Base-by-base conservation (phyloP, 2,888 invertebrate genomes). In the Pandemis corylana region DNA sequence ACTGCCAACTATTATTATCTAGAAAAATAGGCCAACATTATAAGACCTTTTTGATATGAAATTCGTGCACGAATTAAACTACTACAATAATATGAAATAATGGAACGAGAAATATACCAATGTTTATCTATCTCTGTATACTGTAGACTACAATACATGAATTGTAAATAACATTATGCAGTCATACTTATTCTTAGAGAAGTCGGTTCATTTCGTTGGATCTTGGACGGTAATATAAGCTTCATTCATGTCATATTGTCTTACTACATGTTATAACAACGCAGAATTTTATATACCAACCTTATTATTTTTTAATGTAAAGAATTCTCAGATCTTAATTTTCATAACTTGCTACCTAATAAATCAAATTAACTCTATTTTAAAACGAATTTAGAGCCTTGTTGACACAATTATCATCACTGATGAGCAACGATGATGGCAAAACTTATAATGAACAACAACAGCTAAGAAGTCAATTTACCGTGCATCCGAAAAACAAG, bases 61-160 rank as follows among this genome's bases (percentile, higher is more conserved):
- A 86, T 89, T 90, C 87, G 87, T 87, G 87, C 85, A 83, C 85
- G 84, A 86, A 86, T 67, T 67, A 67, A 66, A 61, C 70, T 71
- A 75, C 59, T 65, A 65, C 69, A 65, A 70, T 70, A 70, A 70
- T 74, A 51, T 66, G 64, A n/a, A 73, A 61, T 70, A 73, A 69
- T 62, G 62, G 69, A 66, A 74, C 64, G 74, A 44, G 15, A 62
- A 53, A 75, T 70, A 70, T 75, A 70, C 61, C 61, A 70, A 66
- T 75, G 64, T 59, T 70, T 75, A 67, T 66, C 74, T 72, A 68
- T 71, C 71, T 75, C 61, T 74, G 63, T 75, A 71, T 71, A 75
- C 71, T 75, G 70, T 75, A 75, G 74, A 73, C 76, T 76, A 79
- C n/a, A n/a, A n/a, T n/a, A n/a, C 73, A 75, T 72, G 71, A 72